Evolutionary conservation across 1,140 invertebrate species (phyloP).

Genomic region (Lordiphosa stackelbergi): DNA sequence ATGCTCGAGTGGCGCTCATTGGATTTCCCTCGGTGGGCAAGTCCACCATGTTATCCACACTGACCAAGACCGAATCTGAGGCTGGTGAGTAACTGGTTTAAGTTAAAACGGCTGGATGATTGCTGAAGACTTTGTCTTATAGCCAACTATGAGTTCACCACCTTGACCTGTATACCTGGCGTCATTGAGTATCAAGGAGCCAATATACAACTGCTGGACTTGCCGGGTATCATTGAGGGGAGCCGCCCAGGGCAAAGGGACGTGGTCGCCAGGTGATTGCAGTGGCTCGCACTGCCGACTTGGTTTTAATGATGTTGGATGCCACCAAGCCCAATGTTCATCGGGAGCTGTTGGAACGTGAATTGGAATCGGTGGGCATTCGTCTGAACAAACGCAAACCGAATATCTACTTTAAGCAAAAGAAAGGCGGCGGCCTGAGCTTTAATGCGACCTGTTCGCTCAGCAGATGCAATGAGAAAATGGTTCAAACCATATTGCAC

Average conservation of each 20-base stretch:
- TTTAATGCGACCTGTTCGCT: constrained; percentile 97
- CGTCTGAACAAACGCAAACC: constrained; percentile 95
- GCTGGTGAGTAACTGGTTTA: constrained; percentile 62
- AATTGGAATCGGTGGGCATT: constrained; percentile 97
- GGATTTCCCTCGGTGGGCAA: constrained; percentile 99
- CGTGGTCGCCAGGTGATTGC: constrained; percentile 94
- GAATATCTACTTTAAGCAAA: constrained; percentile 99
- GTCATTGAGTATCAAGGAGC: constrained; percentile 99
- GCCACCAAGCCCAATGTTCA: constrained; percentile 98
- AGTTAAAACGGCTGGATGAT: no score
- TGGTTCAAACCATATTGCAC: constrained; percentile 98
- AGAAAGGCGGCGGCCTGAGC: constrained; percentile 98
- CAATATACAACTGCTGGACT: constrained; percentile 98
- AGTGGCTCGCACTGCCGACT: constrained; percentile 96
- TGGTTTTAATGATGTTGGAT: constrained; percentile 99
- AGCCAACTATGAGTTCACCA: constrained; percentile 99
- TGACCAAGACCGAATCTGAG: constrained; percentile 97
- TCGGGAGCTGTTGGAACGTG: constrained; percentile 91
- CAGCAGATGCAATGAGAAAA: constrained; percentile 96
- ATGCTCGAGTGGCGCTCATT: constrained; percentile 98
- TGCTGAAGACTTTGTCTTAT: constrained; percentile 49
- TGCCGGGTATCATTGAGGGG: constrained; percentile 99
- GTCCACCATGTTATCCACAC: constrained; percentile 94
- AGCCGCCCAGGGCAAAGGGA: constrained; percentile 92
- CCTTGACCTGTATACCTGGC: constrained; percentile 99